A percentile compares a stretch with the other conserved stretches of the same genome.
phyloP scores from a whole-genome alignment of 2,888 invertebrate genomes.

The Meganola albula region DNA sequence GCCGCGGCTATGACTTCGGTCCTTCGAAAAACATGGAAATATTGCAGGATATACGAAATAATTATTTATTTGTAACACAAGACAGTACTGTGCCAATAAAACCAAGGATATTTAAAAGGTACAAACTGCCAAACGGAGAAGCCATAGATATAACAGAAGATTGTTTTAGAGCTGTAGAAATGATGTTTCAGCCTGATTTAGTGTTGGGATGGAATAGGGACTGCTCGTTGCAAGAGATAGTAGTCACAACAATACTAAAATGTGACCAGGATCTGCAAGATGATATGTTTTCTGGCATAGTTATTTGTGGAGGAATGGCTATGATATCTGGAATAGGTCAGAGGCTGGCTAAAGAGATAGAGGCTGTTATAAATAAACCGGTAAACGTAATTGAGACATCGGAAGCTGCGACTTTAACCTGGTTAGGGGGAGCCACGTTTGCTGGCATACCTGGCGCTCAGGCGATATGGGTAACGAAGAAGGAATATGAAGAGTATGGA shows the following conservation, averaged over 20 bases:
- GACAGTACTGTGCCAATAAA: slow-evolving; percentile 27
- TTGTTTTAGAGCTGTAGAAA: slow-evolving; percentile 43
- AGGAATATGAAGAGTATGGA: slow-evolving; percentile 57
- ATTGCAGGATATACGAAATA: slow-evolving; percentile 37
- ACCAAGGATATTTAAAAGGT: slow-evolving; percentile 18
- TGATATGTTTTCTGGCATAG: slow-evolving; percentile 39
- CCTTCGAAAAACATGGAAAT: slow-evolving; percentile 5
- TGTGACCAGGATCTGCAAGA: slow-evolving; percentile 46
- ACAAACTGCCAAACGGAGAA: slow-evolving; percentile 39
- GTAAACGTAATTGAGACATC: slow-evolving; percentile 37
- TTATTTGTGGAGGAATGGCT: slow-evolving; percentile 50
- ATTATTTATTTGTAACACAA: slow-evolving; percentile 37
- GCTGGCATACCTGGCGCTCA: slow-evolving; percentile 43
- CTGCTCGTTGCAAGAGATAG: slow-evolving; percentile 40
- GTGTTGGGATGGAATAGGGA: slow-evolving; percentile 24
- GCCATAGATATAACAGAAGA: slow-evolving; percentile 46
- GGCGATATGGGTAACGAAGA: slow-evolving; percentile 48
- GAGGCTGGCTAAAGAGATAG: slow-evolving; percentile 42
- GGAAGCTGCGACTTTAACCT: slow-evolving; percentile 47
- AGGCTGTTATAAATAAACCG: slow-evolving; percentile 22
- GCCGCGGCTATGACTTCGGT: background rate
- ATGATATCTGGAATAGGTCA: slow-evolving; percentile 43
- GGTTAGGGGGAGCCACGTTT: slow-evolving; percentile 61
- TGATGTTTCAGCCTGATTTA: slow-evolving; percentile 49
- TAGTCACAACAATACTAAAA: slow-evolving; percentile 36